Base-by-base conservation (phyloP, 2,113 vertebrate genomes). In the Ariopsis seemanni region DNA sequence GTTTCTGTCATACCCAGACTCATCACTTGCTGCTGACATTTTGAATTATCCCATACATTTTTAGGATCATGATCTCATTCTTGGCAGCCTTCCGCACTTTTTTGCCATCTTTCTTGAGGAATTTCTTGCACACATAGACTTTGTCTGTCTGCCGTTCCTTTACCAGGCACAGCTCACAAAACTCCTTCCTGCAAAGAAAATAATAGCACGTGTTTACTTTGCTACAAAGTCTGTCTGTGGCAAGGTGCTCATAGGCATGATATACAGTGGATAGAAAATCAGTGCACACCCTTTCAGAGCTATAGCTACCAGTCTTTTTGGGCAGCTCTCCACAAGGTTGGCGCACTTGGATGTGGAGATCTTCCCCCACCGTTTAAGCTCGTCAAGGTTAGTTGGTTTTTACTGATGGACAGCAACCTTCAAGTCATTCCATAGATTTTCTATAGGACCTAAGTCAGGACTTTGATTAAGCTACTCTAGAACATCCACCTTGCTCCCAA, bases 41-140 rank as follows among this genome's bases (percentile, higher is more conserved):
- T 78, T 86, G 81, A 91, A 85, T 69, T 85, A 90, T 89, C 91
- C 80, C 94, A 62, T 95, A 97, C 96, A 97, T 94, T 94, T 97
- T 97, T 88, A 97, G 94, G 91, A 97, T 97, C 94, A 96, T 95
- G 91, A 97, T 97, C 93, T 97, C 96, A 18, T 96, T 97, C 93
- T 96, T 96, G 89, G 96, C 96, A 72, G 96, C 96, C 92, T 96
- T 95, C 88, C 96, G 94, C 92, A 97, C 96, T 93, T 96, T 96
- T 88, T 93, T 95, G 88, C 96, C 96, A 48, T 97, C 96, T 90
- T 96, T 96, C 94, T 97, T 97, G 91, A 96, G 92, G 92, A 96
- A 97, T 92, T 96, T 96, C 93, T 97, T 97, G 90, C 96, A 97
- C 91, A 96, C 94, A 87, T 94, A 96, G 82, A 97, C 93, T 91